phyloP scores from a whole-genome alignment of 2,113 vertebrate species.

The Alligator sinensis region DNA sequence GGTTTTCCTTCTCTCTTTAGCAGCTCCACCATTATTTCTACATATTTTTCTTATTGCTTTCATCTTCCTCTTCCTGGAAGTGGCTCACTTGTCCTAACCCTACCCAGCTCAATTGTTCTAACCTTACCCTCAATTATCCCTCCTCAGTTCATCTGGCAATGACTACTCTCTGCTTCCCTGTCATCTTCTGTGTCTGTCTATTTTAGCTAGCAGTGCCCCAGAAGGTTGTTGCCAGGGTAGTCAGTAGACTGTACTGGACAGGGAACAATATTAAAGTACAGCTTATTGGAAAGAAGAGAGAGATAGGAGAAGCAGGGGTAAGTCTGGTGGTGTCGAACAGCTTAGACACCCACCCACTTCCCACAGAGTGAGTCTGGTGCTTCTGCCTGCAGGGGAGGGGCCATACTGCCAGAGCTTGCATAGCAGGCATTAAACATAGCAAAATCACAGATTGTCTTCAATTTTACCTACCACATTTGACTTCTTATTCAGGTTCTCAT shows the following conservation, averaged over 20 bases:
- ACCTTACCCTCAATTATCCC: not conserved
- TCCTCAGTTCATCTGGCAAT: not conserved
- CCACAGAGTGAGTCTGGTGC: not conserved
- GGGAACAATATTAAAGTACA: not conserved
- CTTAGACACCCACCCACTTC: not conserved
- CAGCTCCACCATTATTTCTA: not conserved
- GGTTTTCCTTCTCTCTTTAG: not conserved
- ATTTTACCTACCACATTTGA: not conserved
- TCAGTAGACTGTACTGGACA: not conserved
- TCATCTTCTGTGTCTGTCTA: rapidly evolving
- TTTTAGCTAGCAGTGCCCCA: not conserved
- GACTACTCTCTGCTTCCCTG: not conserved
- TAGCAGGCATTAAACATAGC: not conserved
- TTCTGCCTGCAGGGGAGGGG: not conserved
- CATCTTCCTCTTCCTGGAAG: too few relatives aligned
- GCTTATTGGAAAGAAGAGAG: not conserved
- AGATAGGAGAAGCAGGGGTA: too few relatives aligned
- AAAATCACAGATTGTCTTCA: not conserved
- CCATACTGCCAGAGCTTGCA: not conserved
- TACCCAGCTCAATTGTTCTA: not conserved
- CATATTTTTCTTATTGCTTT: not conserved
- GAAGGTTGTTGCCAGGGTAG: not conserved
- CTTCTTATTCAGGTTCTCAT: not conserved
- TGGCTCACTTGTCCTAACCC: too few relatives aligned
- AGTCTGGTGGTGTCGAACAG: too few relatives aligned